Percentiles rank a stretch among this genome's conserved stretches.
These are phyloP conservation scores for Cerceris ruficornis DNA, from an alignment of 2,888 invertebrate species.

Conservation along the genomic window DNA sequence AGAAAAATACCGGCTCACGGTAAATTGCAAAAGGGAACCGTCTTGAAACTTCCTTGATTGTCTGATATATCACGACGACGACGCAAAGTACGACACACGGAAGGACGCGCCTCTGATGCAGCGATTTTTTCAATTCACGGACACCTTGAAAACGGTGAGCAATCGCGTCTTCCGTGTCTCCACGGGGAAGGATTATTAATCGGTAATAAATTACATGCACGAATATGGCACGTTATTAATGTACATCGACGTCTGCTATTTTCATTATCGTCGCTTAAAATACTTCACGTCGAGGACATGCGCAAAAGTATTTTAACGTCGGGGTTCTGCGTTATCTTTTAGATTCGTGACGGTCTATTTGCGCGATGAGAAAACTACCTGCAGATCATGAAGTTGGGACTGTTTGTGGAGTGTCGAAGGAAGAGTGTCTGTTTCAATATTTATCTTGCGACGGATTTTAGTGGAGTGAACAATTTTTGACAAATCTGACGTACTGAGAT, in stretches of 20 bases:
- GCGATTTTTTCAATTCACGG: constrained; percentile 6
- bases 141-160: constrained; percentile 41
- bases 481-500: no score
- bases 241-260: constrained; percentile 34
- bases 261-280: constrained; percentile 41
- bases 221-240: constrained; percentile 38
- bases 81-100: background rate
- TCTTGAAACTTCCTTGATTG: constrained; percentile 39
- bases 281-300: constrained; percentile 16
- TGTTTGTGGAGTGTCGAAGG: no score
- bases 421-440: no score
- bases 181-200: constrained; percentile 21
- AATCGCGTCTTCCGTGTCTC: background rate
- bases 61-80: constrained; percentile 40
- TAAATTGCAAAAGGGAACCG: constrained; percentile 41
- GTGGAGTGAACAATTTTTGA: no score
- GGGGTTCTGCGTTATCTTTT: constrained; percentile 18
- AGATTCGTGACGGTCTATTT: background rate
- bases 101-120: constrained; percentile 26
- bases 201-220: constrained; percentile 43
- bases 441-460: no score
- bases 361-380: no score
- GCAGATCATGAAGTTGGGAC: no score
- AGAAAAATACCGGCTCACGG: constrained; percentile 30
- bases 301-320: constrained; percentile 1